Base-by-base conservation (phyloP, 1,140 invertebrate genomes). In the Drosophila willistoni region DNA sequence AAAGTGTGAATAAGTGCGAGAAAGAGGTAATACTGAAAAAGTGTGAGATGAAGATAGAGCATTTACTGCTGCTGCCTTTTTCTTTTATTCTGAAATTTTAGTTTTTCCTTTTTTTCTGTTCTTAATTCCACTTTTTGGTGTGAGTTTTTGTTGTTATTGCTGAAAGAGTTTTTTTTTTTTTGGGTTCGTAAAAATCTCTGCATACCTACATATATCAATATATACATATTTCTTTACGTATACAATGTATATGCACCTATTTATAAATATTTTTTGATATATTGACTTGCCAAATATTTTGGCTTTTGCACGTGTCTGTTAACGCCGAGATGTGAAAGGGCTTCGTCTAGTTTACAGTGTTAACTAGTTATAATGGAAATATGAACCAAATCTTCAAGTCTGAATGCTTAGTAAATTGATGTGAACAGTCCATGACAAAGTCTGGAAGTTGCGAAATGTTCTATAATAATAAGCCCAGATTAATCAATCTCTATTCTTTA, bases 261-360 rank as follows among this genome's bases (percentile, higher is more conserved):
- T 75, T 78, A 57, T 57, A 59, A 62, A 69, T 69, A 60, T 82
- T 86, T 86, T 86, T 79, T 86, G 76, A 86, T 86, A 86, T 86
- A 86, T 86, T 86, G 83, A 86, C 83, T 87, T 73, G 79, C 84
- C 82, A 82, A 86, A 86, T 86, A 87, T 86, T 51, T 87, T 86
- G 85, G 68, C 82, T 86, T 81, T 79, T 82, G 79, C 83, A 87
- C 67, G 82, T 86, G 76, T 87, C 83, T 79, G 34, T 56, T 44
- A 69, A 73, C 71, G 71, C 66, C 81, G 63, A 68, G 39, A 1
- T 42, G 47, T 17, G 12, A 14, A 54, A 14, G 4, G 44, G 9
- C 17, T 22, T 51, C 10, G 44, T 51, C 34, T 36, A 69, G 44
- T 39, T 62, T 34, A 55, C 19, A 55, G 61, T 36, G 33, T 34